Evolutionary conservation across 2,113 vertebrate species (phyloP).

Genomic region (Platysteira castanea): DNA sequence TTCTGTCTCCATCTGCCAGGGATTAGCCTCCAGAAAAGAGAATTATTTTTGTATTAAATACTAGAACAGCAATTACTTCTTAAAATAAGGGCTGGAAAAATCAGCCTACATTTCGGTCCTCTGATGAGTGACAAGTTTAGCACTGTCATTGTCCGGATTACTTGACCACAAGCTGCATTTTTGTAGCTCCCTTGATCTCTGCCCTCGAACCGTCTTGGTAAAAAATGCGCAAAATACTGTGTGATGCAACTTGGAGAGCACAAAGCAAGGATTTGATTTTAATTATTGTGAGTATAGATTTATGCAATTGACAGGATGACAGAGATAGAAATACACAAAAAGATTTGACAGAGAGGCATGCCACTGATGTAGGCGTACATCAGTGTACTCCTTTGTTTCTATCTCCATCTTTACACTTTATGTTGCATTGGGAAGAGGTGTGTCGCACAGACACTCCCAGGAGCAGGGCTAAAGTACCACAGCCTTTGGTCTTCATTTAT

Average conservation of each 20-base stretch:
- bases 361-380: rapidly evolving
- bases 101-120: neutral
- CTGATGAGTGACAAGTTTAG: neutral
- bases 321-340: neutral
- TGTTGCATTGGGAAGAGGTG: neutral
- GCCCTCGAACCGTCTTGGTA: neutral
- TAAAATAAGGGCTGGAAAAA: neutral
- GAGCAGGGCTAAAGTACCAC: neutral
- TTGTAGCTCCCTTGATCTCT: neutral
- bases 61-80: neutral
- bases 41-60: constrained; percentile 9
- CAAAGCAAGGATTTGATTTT: neutral
- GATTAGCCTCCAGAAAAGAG: constrained; percentile 1
- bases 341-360: neutral
- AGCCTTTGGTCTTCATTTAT: neutral
- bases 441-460: neutral
- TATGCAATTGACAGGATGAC: neutral
- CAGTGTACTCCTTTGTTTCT: neutral
- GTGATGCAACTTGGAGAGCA: neutral
- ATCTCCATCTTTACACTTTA: rapidly evolving
- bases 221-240: neutral
- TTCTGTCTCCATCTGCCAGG: constrained; percentile 35
- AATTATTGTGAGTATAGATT: neutral
- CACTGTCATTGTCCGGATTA: neutral
- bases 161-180: neutral